phyloP scores from a whole-genome alignment of 2,113 vertebrate genomes.

The Marcusenius ussheri region DNA sequence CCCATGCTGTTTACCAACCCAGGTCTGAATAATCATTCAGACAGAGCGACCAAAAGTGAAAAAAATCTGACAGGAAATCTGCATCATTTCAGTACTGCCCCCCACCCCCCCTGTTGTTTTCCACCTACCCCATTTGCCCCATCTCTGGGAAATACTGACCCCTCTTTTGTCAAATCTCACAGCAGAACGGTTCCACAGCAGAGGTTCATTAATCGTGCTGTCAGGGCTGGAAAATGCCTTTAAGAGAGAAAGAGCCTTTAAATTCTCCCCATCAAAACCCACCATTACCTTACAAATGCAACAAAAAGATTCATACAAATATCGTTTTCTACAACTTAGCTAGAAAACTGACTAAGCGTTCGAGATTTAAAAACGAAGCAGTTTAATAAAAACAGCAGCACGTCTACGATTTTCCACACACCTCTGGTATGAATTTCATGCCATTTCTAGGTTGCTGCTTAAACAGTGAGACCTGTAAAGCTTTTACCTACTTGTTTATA shows the following conservation, averaged over 20 bases:
- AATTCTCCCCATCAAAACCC: neutral
- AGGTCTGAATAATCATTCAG: neutral
- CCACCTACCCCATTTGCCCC: neutral
- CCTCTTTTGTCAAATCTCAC: neutral
- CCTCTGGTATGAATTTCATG: neutral
- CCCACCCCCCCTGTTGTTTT: neutral
- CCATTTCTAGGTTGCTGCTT: neutral
- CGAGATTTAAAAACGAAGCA: neutral
- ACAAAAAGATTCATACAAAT: constrained; percentile 2
- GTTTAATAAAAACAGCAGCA: neutral
- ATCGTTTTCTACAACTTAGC: neutral
- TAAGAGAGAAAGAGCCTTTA: constrained; percentile 29
- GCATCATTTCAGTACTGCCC: neutral
- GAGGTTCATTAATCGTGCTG: neutral
- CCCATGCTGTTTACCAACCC: neutral
- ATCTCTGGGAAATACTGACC: neutral
- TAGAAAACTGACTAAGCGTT: neutral
- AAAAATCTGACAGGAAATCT: neutral
- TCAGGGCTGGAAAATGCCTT: neutral
- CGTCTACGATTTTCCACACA: neutral
- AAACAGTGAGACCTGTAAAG: neutral
- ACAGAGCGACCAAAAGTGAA: neutral
- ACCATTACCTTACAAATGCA: constrained; percentile 6
- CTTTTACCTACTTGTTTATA: neutral
- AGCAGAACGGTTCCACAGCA: neutral